Base-by-base conservation (phyloP, 2,797 vertebrate genomes). In the Enteromius afrohamiltoni region DNA sequence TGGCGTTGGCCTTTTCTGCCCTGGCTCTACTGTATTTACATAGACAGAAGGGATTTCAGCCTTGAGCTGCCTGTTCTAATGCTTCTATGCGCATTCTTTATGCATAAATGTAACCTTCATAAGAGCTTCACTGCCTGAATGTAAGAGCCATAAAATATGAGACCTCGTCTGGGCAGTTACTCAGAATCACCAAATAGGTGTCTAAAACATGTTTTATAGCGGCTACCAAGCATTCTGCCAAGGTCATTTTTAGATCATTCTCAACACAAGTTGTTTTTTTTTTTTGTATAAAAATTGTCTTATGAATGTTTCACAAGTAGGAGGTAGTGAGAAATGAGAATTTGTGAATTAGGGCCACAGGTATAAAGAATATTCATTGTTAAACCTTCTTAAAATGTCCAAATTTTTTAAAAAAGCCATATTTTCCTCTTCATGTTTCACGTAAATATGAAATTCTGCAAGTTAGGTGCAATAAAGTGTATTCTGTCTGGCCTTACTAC, bases 21-120 rank as follows among this genome's bases (percentile, higher is more conserved):
- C 86, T 85, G 79, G 21, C 11, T 77, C 42, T 77, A 45, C 55
- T 60, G 75, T 85, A 75, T 76, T 82, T 79, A 82, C 75, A 69
- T 76, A 60, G 34, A 40, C n/a, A 73, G 42, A 64, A 34, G 31
- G 67, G 55, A 40, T 40, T 31, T 87, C 74, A 47, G 68, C 49
- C 79, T 85, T 82, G 83, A 85, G 67, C 69, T 79, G 31, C 3
- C 79, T 62, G 74, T 75, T 77, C 16, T 37, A 16, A 16, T n/a
- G 51, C 67, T 64, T 60, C 40, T 51, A 8, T 29, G 23, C 40
- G 73, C 60, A 53, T 47, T 69, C 51, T 77, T 77, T 60, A 77
- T 83, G 60, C 73, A 67, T 65, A 51, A 47, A 55, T 53, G 6
- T 68, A 68, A 82, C 80, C 80, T 67, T 40, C 7, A 70, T 49